Percentiles rank a stretch among this genome's conserved stretches.
Conservation (phyloP, 2,113 vertebrate genomes). For the Craseonycteris thonglongyai region DNA sequence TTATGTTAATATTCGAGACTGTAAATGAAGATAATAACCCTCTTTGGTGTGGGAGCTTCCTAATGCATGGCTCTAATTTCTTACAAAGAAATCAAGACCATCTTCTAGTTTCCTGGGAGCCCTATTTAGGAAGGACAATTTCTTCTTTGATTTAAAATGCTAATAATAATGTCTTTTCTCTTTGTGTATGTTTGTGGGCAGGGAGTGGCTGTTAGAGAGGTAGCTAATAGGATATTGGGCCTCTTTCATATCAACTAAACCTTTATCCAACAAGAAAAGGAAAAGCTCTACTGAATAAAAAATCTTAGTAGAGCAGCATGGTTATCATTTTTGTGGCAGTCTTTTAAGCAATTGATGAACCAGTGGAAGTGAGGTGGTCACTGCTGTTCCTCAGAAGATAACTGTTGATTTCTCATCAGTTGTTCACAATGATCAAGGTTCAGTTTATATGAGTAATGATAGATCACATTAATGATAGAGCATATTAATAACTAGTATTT, state of each 20-base stretch:
- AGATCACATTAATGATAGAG: not conserved
- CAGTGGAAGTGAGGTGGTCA: not conserved
- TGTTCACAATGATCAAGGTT: not conserved
- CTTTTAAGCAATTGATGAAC: not conserved
- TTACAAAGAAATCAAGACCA: not conserved
- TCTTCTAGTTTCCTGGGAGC: not conserved
- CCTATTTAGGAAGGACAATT: not conserved
- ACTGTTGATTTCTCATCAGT: not conserved
- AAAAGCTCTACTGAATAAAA: not conserved
- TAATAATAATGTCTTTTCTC: not conserved
- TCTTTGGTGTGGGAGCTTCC: not conserved
- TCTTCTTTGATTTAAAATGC: not conserved
- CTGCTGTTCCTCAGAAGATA: not conserved
- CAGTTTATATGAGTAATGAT: not conserved
- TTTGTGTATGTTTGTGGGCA: not conserved
- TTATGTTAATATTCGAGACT: not conserved
- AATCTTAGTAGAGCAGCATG: not conserved
- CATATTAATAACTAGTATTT: not conserved
- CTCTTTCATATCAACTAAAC: not conserved
- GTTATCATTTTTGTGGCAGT: not conserved
- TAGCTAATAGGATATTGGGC: not conserved
- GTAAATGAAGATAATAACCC: not conserved
- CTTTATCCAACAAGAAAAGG: not conserved
- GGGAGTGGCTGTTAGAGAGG: accelerated
- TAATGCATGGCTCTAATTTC: not conserved